Conservation (phyloP, 2,797 vertebrate species). For the Xenopus petersii region DNA sequence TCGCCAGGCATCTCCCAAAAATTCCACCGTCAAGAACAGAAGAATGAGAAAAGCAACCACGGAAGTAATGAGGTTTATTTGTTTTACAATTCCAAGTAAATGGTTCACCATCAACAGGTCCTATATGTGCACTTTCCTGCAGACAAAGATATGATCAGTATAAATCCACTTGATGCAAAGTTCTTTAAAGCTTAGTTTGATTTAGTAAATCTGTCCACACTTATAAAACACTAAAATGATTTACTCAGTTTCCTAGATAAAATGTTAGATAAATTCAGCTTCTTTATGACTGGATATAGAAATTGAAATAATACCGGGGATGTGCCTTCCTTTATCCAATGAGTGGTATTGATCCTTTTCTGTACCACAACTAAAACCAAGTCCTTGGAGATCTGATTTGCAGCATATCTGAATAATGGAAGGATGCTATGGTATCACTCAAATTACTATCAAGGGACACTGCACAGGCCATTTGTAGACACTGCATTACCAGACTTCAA, state of each 20-base stretch:
- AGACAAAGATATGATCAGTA: neutral
- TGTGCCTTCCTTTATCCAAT: slow-evolving; percentile 8
- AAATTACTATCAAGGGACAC: slow-evolving; percentile 22
- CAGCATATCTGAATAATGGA: slow-evolving; percentile 29
- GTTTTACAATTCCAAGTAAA: too few species aligned
- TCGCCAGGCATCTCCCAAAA: too few species aligned
- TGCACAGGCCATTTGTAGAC: neutral
- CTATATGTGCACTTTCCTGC: too few species aligned
- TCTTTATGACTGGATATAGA: slow-evolving; percentile 7
- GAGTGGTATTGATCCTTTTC: slow-evolving; percentile 10
- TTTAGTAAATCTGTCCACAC: neutral
- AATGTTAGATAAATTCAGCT: slow-evolving; percentile 2
- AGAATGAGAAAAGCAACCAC: too few species aligned
- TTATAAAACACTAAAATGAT: neutral
- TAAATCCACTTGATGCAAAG: neutral
- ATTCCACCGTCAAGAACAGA: too few species aligned
- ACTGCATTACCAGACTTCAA: neutral
- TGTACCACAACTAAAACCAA: slow-evolving; percentile 17
- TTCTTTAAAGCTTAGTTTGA: neutral
- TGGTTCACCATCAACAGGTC: too few species aligned
- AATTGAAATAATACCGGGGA: neutral
- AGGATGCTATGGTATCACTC: slow-evolving; percentile 13
- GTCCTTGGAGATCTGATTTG: slow-evolving; percentile 12
- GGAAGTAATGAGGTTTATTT: too few species aligned
- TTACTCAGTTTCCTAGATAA: neutral